Percentiles rank a stretch among this genome's conserved stretches.
Evolutionary conservation across 2,888 invertebrate genomes (phyloP).

Genomic region (Agonopterix alstromeriana): DNA sequence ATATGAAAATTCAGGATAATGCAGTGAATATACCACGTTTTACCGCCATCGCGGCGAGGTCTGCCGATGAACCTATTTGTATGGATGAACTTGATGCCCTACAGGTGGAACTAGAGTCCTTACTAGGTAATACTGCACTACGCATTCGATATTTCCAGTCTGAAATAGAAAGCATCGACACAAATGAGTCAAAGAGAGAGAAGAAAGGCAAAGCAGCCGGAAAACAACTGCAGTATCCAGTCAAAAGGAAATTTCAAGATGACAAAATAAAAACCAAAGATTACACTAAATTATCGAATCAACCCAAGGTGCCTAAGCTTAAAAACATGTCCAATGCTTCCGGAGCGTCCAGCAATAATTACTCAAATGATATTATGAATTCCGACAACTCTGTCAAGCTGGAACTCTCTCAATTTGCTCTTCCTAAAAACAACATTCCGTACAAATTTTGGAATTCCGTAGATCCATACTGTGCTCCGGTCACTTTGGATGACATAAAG

Average conservation of each 20-base stretch:
- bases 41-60: slow-evolving; percentile 79
- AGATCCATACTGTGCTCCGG: slow-evolving; percentile 93
- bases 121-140: slow-evolving; percentile 89
- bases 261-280: slow-evolving; percentile 78
- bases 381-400: slow-evolving; percentile 76
- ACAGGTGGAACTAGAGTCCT: slow-evolving; percentile 90
- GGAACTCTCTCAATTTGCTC: slow-evolving; percentile 80
- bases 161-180: slow-evolving; percentile 83
- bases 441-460: slow-evolving; percentile 97
- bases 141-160: slow-evolving; percentile 86
- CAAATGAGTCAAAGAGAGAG: slow-evolving; percentile 71
- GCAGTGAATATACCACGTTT: slow-evolving; percentile 81
- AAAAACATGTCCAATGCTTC: slow-evolving; percentile 69
- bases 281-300: slow-evolving; percentile 66
- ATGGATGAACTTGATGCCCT: slow-evolving; percentile 93
- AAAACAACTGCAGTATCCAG: slow-evolving; percentile 71
- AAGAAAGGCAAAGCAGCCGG: slow-evolving; percentile 72
- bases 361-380: slow-evolving; percentile 55
- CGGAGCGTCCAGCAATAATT: slow-evolving; percentile 60
- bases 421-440: slow-evolving; percentile 94
- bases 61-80: slow-evolving; percentile 85
- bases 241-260: slow-evolving; percentile 74
- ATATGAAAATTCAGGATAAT: slow-evolving; percentile 83
- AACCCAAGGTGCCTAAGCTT: slow-evolving; percentile 78
- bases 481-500: slow-evolving; percentile 90